Conservation (phyloP, 2,113 vertebrate genomes). For the Brevimyrus niger region DNA sequence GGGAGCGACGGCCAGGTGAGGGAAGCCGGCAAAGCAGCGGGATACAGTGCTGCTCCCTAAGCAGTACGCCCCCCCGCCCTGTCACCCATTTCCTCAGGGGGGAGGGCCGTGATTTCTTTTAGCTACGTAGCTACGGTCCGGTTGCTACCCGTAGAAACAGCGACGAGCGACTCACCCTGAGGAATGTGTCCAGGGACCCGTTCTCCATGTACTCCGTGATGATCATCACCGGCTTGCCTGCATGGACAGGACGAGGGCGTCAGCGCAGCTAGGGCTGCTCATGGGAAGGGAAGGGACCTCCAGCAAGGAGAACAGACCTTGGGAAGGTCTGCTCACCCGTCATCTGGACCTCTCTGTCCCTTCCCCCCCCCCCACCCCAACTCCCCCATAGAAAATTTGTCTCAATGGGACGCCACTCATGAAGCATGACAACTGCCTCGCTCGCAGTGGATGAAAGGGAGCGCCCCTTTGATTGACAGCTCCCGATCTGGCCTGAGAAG, state of each 20-base stretch:
- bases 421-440: not conserved
- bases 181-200: conserved; percentile 94
- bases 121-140: not conserved
- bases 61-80: not conserved
- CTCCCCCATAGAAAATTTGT: not conserved
- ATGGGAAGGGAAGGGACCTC: not conserved
- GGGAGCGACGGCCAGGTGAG: not conserved
- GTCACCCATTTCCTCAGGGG: not conserved
- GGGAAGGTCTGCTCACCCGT: not conserved
- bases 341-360: not conserved
- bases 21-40: not conserved
- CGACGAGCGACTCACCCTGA: conserved; percentile 79
- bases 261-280: not conserved
- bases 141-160: not conserved
- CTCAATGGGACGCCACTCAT: not conserved
- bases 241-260: conserved; percentile 25
- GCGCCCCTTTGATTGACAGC: not conserved
- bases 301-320: not conserved
- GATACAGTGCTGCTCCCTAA: not conserved
- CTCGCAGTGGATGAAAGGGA: not conserved
- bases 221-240: conserved; percentile 99
- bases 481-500: conserved; percentile 18
- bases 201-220: conserved; percentile 99
- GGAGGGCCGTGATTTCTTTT: not conserved
- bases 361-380: not conserved